These are phyloP conservation scores for Leptura quadrifasciata DNA, from an alignment of 2,888 invertebrate species.

Conservation along the genomic window DNA sequence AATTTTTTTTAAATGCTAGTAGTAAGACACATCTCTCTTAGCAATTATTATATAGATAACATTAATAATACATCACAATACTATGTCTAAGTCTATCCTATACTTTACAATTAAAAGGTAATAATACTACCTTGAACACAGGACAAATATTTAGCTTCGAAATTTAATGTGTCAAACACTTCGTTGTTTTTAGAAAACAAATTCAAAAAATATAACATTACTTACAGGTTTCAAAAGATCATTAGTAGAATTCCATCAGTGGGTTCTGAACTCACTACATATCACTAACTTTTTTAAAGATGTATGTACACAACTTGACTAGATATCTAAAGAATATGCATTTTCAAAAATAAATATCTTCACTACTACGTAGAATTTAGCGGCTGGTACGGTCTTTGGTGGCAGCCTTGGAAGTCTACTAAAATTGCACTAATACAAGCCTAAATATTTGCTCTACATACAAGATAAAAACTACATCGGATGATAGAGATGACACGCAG, in stretches of 20 bases:
- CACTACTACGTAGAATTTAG: slow-evolving; percentile 45
- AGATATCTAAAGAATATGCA: slow-evolving; percentile 54
- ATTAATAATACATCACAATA: slow-evolving; percentile 67
- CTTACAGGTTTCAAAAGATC: background rate
- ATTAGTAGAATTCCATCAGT: slow-evolving; percentile 59
- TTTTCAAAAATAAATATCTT: slow-evolving; percentile 44
- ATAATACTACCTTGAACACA: slow-evolving; percentile 63
- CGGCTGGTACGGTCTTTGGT: slow-evolving; percentile 44
- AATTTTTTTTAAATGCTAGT: slow-evolving; percentile 68
- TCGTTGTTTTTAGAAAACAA: slow-evolving; percentile 46
- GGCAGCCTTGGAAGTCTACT: slow-evolving; percentile 57
- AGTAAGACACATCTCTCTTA: slow-evolving; percentile 71
- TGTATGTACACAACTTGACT: slow-evolving; percentile 28
- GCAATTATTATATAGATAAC: slow-evolving; percentile 60
- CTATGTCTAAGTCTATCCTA: slow-evolving; percentile 65
- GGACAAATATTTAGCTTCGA: slow-evolving; percentile 66
- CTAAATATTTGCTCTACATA: slow-evolving; percentile 67
- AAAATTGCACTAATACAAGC: slow-evolving; percentile 60
- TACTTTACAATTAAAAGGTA: slow-evolving; percentile 62
- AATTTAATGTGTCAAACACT: slow-evolving; percentile 44
- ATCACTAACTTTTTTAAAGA: slow-evolving; percentile 25
- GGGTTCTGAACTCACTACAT: slow-evolving; percentile 36
- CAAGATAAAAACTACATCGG: slow-evolving; percentile 60
- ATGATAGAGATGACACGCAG: slow-evolving; percentile 56
- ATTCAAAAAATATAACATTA: slow-evolving; percentile 38